A percentile compares a stretch with the other conserved stretches of the same genome.
These are phyloP conservation scores for Orchesella flavescens DNA, from an alignment of 2,888 invertebrate species.

Conservation along the genomic window DNA sequence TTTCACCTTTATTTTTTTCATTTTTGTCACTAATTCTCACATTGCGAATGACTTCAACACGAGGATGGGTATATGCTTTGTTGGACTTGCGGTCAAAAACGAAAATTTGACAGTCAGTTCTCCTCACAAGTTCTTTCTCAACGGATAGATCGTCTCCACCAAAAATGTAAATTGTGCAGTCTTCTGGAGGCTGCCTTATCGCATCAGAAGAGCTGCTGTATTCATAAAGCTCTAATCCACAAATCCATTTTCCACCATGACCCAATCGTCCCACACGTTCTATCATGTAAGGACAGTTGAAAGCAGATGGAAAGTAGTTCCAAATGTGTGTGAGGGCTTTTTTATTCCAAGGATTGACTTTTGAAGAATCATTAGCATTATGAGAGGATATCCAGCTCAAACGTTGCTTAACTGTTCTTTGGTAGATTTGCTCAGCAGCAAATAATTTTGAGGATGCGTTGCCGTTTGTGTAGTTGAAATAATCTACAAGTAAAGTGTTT, in stretches of 20 bases:
- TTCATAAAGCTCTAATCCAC: slow-evolving; percentile 39
- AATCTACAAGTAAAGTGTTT: neutral
- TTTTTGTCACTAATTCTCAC: neutral
- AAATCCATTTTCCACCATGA: slow-evolving; percentile 35
- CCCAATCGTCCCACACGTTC: slow-evolving; percentile 19
- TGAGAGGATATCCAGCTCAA: neutral
- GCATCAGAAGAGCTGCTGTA: too few relatives aligned
- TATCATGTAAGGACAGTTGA: slow-evolving; percentile 23
- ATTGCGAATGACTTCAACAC: neutral
- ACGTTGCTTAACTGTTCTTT: neutral
- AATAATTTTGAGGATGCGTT: neutral
- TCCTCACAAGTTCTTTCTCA: neutral
- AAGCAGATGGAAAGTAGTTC: slow-evolving; percentile 30
- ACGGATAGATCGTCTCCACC: neutral
- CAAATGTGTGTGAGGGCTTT: neutral
- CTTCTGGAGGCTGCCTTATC: neutral
- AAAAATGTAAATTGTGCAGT: slow-evolving; percentile 35
- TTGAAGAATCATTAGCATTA: neutral
- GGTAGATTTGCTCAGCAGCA: neutral
- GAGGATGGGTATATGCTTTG: neutral
- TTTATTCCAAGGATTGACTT: slow-evolving; percentile 10
- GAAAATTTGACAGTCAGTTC: slow-evolving; percentile 21
- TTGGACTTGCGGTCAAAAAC: neutral
- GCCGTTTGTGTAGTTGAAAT: neutral
- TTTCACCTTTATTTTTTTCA: neutral